Evolutionary conservation across 2,113 vertebrate species (phyloP), one percentile per base, ranked within the genome.

Genomic region (Helogale parvula): DNA sequence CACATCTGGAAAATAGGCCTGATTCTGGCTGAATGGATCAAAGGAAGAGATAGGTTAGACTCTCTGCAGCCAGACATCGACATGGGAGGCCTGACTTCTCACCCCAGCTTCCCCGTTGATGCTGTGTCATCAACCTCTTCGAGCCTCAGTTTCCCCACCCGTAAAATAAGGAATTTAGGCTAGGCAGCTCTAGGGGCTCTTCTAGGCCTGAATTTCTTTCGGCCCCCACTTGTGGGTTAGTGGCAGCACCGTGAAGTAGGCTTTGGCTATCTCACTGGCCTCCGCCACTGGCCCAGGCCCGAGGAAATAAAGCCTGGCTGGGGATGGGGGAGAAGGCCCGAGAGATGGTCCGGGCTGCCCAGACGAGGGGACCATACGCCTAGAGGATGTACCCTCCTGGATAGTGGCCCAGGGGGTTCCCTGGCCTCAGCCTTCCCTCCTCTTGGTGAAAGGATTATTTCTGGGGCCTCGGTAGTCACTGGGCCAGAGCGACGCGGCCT

Each of bases 121-220:
- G 96, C 96, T 98, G 97, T 97, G 97, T 47, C 2, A 11, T 45
- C 13, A 29, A 15, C 29, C 4, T 66, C 68, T 50, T 60, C 11
- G 69, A 88, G 79, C 45, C 45, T 89, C 47, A 14, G 35, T 52
- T 89, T 86, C 47, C 47, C 15, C 5, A n/a, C n/a, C 45, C 83
- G 27, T 65, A 72, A 89, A 21, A 65, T 10, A 17, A 76, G n/a
- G 35, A 79, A 54, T 35, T 96, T 41, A 72, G 5, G 27, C 15
- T n/a, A 14, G 9, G 31, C 3, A 15, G 38, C 23, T 76, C 57
- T 33, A 47, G 45, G 23, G 33, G 11, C 65, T 88, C 87, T 52
- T 52, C 33, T 5, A 33, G 38, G 8, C 23, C 50, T 83, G 66
- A 54, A 52, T 80, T 72, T 90, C 41, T 82, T 19, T 12, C 9